Percentiles rank a stretch among this genome's conserved stretches.
Conservation (phyloP, 2,113 vertebrate genomes). For the Sus scrofa region DNA sequence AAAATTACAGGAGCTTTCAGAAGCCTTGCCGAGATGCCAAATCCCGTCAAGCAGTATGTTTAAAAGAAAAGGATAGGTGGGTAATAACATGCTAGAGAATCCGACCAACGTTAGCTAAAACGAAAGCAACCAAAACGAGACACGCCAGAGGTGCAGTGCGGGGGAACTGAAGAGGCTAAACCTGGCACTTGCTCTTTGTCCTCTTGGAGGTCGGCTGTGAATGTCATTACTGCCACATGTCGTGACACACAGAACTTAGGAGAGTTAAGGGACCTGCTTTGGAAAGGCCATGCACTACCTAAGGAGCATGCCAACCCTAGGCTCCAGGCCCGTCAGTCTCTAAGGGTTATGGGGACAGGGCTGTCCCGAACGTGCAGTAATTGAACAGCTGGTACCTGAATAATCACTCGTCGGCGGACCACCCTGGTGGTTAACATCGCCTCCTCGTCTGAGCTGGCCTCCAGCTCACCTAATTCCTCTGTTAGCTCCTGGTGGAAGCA, state of each 20-base stretch:
- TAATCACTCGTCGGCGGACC: slow-evolving; percentile 96
- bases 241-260: background rate
- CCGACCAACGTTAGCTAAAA: slow-evolving; percentile 49
- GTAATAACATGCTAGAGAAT: slow-evolving; percentile 52
- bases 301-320: slow-evolving; percentile 47
- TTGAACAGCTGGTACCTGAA: slow-evolving; percentile 92
- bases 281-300: slow-evolving; percentile 32
- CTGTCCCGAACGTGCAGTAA: slow-evolving; percentile 62
- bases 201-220: background rate
- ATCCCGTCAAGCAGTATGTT: slow-evolving; percentile 65
- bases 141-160: background rate
- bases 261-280: background rate
- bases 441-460: slow-evolving; percentile 96
- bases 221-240: background rate
- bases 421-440: slow-evolving; percentile 97
- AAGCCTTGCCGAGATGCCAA: slow-evolving; percentile 27
- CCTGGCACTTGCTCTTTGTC: background rate
- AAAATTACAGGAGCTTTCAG: background rate
- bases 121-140: background rate
- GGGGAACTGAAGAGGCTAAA: background rate
- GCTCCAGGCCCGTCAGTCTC: background rate
- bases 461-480: slow-evolving; percentile 94
- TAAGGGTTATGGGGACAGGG: background rate
- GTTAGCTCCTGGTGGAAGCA: slow-evolving; percentile 94
- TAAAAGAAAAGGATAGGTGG: slow-evolving; percentile 50